phyloP scores from a whole-genome alignment of 2,113 vertebrate genomes.

The Fregata magnificens region DNA sequence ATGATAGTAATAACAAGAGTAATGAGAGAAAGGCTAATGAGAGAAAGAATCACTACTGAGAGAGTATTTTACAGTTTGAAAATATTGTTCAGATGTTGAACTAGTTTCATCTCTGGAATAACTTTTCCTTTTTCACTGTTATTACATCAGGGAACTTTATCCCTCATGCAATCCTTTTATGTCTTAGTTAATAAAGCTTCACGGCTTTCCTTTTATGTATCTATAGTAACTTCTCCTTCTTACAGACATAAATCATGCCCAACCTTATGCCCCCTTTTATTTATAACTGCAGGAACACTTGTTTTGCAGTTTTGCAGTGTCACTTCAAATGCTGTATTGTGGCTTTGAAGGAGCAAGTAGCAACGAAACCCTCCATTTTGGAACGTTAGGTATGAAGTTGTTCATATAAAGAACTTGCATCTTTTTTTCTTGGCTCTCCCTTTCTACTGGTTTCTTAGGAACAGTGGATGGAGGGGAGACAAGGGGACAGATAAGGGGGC shows the following conservation, averaged over 20 bases:
- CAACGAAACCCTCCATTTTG: neutral
- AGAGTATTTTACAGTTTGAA: neutral
- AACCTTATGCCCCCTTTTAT: neutral
- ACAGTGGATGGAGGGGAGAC: no score
- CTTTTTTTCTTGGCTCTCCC: neutral
- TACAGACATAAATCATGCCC: neutral
- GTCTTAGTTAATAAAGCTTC: neutral
- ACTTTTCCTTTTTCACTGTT: neutral
- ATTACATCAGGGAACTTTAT: neutral
- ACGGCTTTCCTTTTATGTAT: neutral
- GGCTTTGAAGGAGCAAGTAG: neutral
- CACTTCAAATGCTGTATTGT: neutral
- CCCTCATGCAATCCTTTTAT: neutral
- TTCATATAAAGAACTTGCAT: neutral
- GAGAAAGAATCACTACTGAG: neutral
- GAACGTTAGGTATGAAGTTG: fast-evolving
- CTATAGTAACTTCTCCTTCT: neutral
- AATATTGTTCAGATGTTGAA: neutral
- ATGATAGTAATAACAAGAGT: neutral
- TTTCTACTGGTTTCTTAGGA: neutral
- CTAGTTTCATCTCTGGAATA: neutral
- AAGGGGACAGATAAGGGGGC: neutral
- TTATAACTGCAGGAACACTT: neutral
- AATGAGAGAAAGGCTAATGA: neutral
- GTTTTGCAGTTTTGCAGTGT: neutral